A percentile compares a stretch with the other conserved stretches of the same genome.
phyloP scores from a whole-genome alignment of 2,888 invertebrate species.

The Julus scanicus region DNA sequence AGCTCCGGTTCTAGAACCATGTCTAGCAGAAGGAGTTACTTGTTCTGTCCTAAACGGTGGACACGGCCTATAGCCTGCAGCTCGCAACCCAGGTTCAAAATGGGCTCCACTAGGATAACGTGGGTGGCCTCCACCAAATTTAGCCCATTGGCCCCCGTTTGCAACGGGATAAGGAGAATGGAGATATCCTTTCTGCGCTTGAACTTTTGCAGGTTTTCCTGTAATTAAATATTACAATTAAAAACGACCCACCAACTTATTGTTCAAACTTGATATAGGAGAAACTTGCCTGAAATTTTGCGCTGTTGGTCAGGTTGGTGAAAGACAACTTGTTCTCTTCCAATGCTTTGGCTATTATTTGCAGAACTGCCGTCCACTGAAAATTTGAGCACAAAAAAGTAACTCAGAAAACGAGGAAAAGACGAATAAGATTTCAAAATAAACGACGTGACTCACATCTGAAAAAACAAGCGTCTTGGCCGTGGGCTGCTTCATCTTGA shows the following conservation, averaged over 20 bases:
- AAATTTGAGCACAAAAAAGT: no score
- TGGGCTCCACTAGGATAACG: conserved; percentile 79
- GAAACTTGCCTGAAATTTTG: conserved; percentile 67
- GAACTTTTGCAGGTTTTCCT: conserved; percentile 64
- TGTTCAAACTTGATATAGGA: conserved; percentile 70
- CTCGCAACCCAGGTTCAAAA: conserved; percentile 78
- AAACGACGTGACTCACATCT: conserved; percentile 66
- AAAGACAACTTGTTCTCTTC: conserved; percentile 69
- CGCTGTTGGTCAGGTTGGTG: conserved; percentile 64
- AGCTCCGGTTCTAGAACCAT: no score
- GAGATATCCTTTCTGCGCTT: conserved; percentile 63
- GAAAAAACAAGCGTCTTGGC: conserved; percentile 82
- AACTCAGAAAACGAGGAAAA: not conserved
- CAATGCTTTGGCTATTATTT: conserved; percentile 67
- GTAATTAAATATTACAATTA: conserved; percentile 6
- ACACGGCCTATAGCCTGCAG: conserved; percentile 81
- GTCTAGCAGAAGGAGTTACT: conserved; percentile 65
- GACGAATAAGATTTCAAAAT: conserved; percentile 65
- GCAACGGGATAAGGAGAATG: conserved; percentile 76
- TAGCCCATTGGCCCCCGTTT: conserved; percentile 79
- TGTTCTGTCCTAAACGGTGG: conserved; percentile 82
- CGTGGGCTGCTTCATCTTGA: conserved; percentile 69
- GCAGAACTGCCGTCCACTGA: no score
- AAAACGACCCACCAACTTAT: conserved; percentile 29
- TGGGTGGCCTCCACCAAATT: conserved; percentile 83